Conservation (phyloP, 1,140 invertebrate species). For the Drosophila pseudoananassae region DNA sequence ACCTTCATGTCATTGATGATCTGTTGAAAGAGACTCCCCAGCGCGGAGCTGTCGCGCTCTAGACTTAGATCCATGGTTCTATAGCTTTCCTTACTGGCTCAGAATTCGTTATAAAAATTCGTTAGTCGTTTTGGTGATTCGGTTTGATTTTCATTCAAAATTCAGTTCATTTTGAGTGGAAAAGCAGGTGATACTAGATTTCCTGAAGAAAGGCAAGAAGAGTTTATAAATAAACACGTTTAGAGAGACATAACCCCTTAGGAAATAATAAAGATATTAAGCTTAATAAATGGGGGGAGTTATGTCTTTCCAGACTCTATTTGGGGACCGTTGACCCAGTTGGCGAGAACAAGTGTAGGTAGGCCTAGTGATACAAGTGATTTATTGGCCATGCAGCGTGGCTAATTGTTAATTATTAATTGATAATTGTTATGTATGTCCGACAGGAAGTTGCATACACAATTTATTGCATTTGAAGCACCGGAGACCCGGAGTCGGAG, state of each 20-base stretch:
- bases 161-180: slow-evolving; percentile 52
- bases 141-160: slow-evolving; percentile 6
- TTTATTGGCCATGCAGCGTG: slow-evolving; percentile 44
- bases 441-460: slow-evolving; percentile 65
- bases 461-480: slow-evolving; percentile 47
- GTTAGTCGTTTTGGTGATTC: slow-evolving; percentile 28
- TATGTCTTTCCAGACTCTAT: slow-evolving; percentile 21
- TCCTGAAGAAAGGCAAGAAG: slow-evolving; percentile 16
- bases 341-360: slow-evolving; percentile 46
- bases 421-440: slow-evolving; percentile 65
- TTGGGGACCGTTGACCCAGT: slow-evolving; percentile 60
- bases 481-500: slow-evolving; percentile 43
- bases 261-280: slow-evolving; percentile 49
- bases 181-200: slow-evolving; percentile 33
- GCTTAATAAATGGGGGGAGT: slow-evolving; percentile 67
- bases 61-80: slow-evolving; percentile 88
- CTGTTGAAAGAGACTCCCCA: slow-evolving; percentile 93
- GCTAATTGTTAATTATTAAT: slow-evolving; percentile 76
- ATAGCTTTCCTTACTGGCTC: slow-evolving; percentile 33
- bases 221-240: slow-evolving; percentile 18
- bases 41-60: slow-evolving; percentile 91
- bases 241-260: no score
- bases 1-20: slow-evolving; percentile 95
- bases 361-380: slow-evolving; percentile 54
- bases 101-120: slow-evolving; percentile 34